Evolutionary conservation across 1,140 invertebrate genomes (phyloP).

Genomic region (Metopolophium dirhodum): DNA sequence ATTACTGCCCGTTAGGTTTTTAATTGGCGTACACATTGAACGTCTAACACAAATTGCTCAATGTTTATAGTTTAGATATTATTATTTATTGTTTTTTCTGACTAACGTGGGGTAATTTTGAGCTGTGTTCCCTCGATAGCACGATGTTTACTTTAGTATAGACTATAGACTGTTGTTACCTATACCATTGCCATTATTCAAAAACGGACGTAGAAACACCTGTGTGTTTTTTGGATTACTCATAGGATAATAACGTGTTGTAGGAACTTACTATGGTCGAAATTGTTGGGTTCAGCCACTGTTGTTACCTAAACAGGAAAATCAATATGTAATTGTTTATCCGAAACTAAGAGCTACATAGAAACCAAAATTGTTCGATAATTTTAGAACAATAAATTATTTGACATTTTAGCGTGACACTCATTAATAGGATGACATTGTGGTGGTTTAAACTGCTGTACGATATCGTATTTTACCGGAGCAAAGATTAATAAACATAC

Average conservation of each 20-base stretch:
- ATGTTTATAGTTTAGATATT: too few species aligned
- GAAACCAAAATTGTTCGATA: background rate
- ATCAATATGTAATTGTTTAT: background rate
- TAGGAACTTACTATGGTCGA: background rate
- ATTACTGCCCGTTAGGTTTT: too few species aligned
- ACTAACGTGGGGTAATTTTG: background rate
- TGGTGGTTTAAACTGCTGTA: background rate
- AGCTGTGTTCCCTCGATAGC: background rate
- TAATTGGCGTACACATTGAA: too few species aligned
- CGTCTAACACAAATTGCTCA: too few species aligned
- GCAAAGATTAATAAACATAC: background rate
- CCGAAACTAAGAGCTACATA: background rate
- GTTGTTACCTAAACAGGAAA: background rate
- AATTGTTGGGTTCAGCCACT: background rate
- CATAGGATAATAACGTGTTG: background rate
- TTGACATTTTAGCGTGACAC: background rate
- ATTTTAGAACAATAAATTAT: background rate
- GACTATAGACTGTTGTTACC: too few species aligned
- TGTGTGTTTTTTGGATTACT: background rate
- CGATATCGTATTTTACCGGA: background rate
- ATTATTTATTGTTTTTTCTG: too few species aligned
- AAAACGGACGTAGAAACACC: background rate
- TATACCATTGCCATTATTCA: background rate
- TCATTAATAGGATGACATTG: background rate
- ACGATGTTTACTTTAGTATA: background rate